A percentile compares a stretch with the other conserved stretches of the same genome.
phyloP scores from a whole-genome alignment of 1,140 invertebrate genomes.

The Hyposmocoma kahamanoa region DNA sequence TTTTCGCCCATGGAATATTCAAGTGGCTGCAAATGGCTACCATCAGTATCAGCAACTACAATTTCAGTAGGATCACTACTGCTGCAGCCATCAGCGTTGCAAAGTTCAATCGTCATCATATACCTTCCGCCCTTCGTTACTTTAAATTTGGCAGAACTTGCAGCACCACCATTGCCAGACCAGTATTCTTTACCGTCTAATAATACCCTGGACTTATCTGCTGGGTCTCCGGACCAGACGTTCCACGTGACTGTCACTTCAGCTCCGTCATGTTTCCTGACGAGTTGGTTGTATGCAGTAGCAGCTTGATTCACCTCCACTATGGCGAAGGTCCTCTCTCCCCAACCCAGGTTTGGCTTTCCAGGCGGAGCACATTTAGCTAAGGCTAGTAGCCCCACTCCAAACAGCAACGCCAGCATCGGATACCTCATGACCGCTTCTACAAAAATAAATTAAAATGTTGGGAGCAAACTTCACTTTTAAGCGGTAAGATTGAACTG shows the following conservation, averaged over 20 bases:
- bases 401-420: slow-evolving; percentile 37
- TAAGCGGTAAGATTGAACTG: slow-evolving; percentile 42
- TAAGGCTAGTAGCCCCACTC: slow-evolving; percentile 30
- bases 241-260: slow-evolving; percentile 62
- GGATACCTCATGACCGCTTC: slow-evolving; percentile 52
- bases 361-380: slow-evolving; percentile 49
- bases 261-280: slow-evolving; percentile 46
- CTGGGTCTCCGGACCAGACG: slow-evolving; percentile 57
- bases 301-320: slow-evolving; percentile 65
- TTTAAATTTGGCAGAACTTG: slow-evolving; percentile 49
- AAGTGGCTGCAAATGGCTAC: slow-evolving; percentile 56
- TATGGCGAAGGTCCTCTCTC: slow-evolving; percentile 58
- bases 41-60: slow-evolving; percentile 61
- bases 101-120: slow-evolving; percentile 55
- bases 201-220: slow-evolving; percentile 42
- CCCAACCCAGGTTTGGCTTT: slow-evolving; percentile 57
- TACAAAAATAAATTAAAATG: slow-evolving; percentile 43
- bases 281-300: slow-evolving; percentile 62
- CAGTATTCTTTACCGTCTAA: slow-evolving; percentile 52
- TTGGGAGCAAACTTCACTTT: slow-evolving; percentile 36
- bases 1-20: slow-evolving; percentile 48
- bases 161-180: slow-evolving; percentile 39
- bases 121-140: slow-evolving; percentile 60
- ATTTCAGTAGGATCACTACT: slow-evolving; percentile 53
- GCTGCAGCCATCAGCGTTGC: slow-evolving; percentile 55